These are phyloP conservation scores for human DNA, from an alignment of 2,113 vertebrate species.

Conservation along the genomic window GRCh38 chr2:168362001-168362500, in stretches of 20 bases:
- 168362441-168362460: not conserved
- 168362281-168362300: not conserved
- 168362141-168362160: not conserved
- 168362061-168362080: not conserved
- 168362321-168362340: not conserved
- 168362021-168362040: not conserved
- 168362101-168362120: not conserved
- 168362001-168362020: not conserved
- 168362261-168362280: not conserved
- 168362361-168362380: not conserved
- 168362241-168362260: not conserved
- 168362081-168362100: not conserved
- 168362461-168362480: not conserved
- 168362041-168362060: not conserved
- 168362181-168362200: not conserved
- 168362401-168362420: constrained; percentile 22
- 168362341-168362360: not conserved
- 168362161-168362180: not conserved
- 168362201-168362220: not conserved
- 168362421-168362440: constrained; percentile 5
- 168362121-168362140: not conserved
- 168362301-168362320: not conserved
- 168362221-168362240: not conserved
- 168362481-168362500: not conserved
- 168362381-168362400: not conserved